Evolutionary conservation across 2,888 invertebrate genomes (phyloP).

Genomic region (Nebria brevicollis): DNA sequence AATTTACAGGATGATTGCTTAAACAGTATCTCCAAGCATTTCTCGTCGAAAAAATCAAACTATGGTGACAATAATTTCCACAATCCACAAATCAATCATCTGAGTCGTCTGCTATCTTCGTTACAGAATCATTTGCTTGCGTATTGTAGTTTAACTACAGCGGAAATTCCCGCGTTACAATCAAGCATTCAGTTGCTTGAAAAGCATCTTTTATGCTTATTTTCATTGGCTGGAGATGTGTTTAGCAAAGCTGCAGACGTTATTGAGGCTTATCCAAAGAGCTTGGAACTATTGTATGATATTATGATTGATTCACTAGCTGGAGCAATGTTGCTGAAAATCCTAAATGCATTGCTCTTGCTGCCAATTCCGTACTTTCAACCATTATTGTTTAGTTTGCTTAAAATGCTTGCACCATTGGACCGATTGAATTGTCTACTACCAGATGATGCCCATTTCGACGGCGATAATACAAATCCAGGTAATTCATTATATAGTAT

Average conservation of each 20-base stretch:
- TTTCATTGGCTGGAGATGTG: slow-evolving; percentile 57
- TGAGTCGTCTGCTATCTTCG: slow-evolving; percentile 67
- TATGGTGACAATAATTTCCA: slow-evolving; percentile 58
- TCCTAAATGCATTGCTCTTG: slow-evolving; percentile 67
- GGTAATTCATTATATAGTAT: slow-evolving; percentile 47
- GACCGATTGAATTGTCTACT: slow-evolving; percentile 61
- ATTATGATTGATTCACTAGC: slow-evolving; percentile 67
- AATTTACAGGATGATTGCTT: slow-evolving; percentile 56
- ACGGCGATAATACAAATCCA: slow-evolving; percentile 55
- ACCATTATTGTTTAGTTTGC: slow-evolving; percentile 58
- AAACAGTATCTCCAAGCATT: slow-evolving; percentile 55
- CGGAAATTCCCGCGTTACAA: slow-evolving; percentile 41
- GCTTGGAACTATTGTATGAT: slow-evolving; percentile 62
- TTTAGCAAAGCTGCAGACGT: slow-evolving; percentile 58
- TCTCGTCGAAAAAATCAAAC: slow-evolving; percentile 53
- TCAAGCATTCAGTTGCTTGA: slow-evolving; percentile 41
- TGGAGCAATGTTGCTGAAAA: slow-evolving; percentile 69
- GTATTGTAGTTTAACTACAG: slow-evolving; percentile 59
- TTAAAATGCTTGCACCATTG: slow-evolving; percentile 61
- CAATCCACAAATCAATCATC: slow-evolving; percentile 59
- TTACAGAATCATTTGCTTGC: slow-evolving; percentile 71
- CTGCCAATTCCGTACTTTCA: slow-evolving; percentile 63
- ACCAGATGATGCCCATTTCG: slow-evolving; percentile 59
- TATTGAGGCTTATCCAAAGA: slow-evolving; percentile 57
- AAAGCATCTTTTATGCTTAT: slow-evolving; percentile 57